Evolutionary conservation across 2,113 vertebrate species (phyloP), one percentile per base, ranked within the genome.

Genomic region (Centropristis striata): DNA sequence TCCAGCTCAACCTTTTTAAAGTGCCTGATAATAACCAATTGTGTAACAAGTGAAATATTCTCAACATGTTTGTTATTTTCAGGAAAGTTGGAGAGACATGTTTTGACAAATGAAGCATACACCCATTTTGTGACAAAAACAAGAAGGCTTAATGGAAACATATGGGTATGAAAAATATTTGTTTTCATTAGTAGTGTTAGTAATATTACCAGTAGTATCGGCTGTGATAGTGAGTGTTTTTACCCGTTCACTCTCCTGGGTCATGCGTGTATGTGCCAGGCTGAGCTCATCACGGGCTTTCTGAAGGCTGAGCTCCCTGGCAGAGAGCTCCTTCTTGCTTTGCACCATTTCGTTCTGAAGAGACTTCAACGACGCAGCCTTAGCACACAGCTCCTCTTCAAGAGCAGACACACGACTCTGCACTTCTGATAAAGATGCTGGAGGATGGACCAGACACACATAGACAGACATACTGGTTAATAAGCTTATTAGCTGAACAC

Each of bases 211-310:
- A 67, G 37, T n/a, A 41, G 13, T 18, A 59, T 41, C 16, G 25
- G 15, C 15, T 28, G 50, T 50, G 32, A 13, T 5, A 39, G 66
- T 32, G 46, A 28, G 25, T 53, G 58, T 49, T 60, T 32, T 87
- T 91, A 95, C 95, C 93, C 90, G 87, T 58, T 94, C 90, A 12
- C 69, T 90, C 67, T 95, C 92, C 80, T 95, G 93, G 37, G 90
- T 71, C 1, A 89, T 87, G 25, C 90, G 90, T 14, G 90, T 85
- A 10, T 90, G 92, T 2, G 88, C 87, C 71, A 83, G 53, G 50
- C 70, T 85, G 27, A 96, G 89, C 66, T 95, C 90, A 1, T 92
- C 87, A 1, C 73, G 77, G 32, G 80, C 64, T 85, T 67, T 94
- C 41, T 86, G 90, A 51, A 94, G 78, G 65, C 23, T 88, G 67